Percentiles rank a stretch among this genome's conserved stretches.
These are phyloP conservation scores for Eulimnadia texana DNA, from an alignment of 1,140 invertebrate species.

Conservation along the genomic window DNA sequence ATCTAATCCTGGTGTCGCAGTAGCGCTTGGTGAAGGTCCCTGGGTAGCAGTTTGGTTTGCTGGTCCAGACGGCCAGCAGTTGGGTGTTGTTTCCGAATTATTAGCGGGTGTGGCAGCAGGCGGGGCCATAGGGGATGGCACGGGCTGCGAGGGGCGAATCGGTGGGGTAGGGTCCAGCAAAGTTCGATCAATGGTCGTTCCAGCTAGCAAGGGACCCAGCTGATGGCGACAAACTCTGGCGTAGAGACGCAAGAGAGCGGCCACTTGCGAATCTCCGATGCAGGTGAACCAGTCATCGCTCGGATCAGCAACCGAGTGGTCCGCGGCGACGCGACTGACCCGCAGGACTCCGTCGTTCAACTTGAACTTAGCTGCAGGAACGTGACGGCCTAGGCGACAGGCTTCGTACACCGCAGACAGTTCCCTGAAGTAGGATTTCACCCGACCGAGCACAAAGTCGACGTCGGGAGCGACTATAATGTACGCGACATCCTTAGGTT, in stretches of 20 bases:
- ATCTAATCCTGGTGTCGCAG: not conserved
- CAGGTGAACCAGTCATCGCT: constrained; percentile 84
- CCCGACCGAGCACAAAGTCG: constrained; percentile 60
- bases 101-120: constrained; percentile 5
- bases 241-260: constrained; percentile 69
- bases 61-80: not conserved
- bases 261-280: constrained; percentile 60
- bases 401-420: constrained; percentile 82
- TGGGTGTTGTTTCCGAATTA: not conserved
- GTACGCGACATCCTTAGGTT: constrained; percentile 82
- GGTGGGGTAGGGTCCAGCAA: constrained; percentile 42
- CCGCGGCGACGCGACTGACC: constrained; percentile 52
- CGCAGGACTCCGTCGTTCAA: constrained; percentile 70
- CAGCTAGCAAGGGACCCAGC: constrained; percentile 63
- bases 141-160: not conserved
- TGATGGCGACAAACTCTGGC: constrained; percentile 63
- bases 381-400: constrained; percentile 77
- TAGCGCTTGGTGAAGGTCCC: not conserved
- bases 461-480: constrained; percentile 86
- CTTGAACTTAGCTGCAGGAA: constrained; percentile 63
- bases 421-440: constrained; percentile 80
- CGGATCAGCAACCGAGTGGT: constrained; percentile 47
- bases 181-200: constrained; percentile 62
- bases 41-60: too few relatives aligned
- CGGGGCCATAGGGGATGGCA: constrained; percentile 12